Evolutionary conservation across 2,113 vertebrate genomes (phyloP), one percentile per base, ranked within the genome.

Genomic region (Emydocephalus ijimae): DNA sequence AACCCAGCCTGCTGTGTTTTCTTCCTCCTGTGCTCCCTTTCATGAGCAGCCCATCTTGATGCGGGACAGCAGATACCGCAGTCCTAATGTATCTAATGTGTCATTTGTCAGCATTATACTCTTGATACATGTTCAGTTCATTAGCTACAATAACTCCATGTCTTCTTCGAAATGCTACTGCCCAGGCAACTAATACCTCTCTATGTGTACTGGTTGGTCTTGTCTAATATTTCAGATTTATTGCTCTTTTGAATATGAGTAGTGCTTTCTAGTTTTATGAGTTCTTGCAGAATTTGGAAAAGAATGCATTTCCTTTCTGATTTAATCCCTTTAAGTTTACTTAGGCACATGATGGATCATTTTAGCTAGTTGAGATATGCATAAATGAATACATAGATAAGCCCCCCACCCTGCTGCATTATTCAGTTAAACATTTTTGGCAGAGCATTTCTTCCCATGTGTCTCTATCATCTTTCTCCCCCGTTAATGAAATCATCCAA

Each of bases 141-240:
- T 93, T 86, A 45, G n/a, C 56, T 9, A 64, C 21, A 54, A 87
- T 64, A 86, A 90, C 48, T 2, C 23, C 74, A 93, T 64, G 74
- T 54, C 56, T 90, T 90, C 45, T 87, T 89, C 61, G 48, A 93
- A 93, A 93, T 90, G 81, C 89, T 93, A 64, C 89, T 90, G 45
- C 56, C 81, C 43, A 48, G 89, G 81, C 81, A 90, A 57, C 43
- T 87, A 90, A 87, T 39, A 55, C 85, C 34, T 74, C 45, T 50
- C 39, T 86, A n/a, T 29, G 29, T 61, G 29, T 61, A 85, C n/a
- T 15, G n/a, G 23, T 93, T 64, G 45, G 45, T 88, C 50, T 81
- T 89, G 7, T 74, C 12, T 45, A 89, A 88, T 9, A 55, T 81
- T 94, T 57, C 74, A 48, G 8, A 87, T 57, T 43, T 9, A 87